phyloP scores from a whole-genome alignment of 2,113 vertebrate species.

The Numenius arquata region DNA sequence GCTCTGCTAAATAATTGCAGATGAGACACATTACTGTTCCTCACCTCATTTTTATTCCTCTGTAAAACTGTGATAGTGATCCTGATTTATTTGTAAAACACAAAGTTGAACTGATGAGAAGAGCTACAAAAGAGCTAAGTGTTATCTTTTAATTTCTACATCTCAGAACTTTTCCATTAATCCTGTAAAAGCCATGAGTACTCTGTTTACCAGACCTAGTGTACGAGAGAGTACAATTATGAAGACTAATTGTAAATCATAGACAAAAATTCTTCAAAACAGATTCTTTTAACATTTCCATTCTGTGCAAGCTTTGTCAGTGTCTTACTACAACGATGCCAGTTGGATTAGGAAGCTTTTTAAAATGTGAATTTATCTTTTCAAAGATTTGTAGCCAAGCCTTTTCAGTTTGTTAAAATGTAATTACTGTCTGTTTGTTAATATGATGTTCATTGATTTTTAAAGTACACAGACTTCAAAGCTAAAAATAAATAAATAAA shows the following conservation, averaged over 20 bases:
- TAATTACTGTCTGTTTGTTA: slow-evolving; percentile 55
- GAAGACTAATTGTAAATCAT: slow-evolving; percentile 47
- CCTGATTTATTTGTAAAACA: neutral
- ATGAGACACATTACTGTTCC: neutral
- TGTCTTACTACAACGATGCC: neutral
- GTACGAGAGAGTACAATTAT: neutral
- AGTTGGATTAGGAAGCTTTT: slow-evolving; percentile 24
- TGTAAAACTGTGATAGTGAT: neutral
- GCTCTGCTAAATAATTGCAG: neutral
- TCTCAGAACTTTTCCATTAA: slow-evolving; percentile 13
- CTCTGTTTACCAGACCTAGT: slow-evolving; percentile 39
- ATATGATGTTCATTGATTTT: slow-evolving; percentile 64
- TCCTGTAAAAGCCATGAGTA: neutral
- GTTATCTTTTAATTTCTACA: neutral
- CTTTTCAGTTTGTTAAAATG: slow-evolving; percentile 45
- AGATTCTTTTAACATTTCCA: slow-evolving; percentile 14
- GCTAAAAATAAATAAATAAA: slow-evolving; percentile 65
- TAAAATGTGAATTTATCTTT: slow-evolving; percentile 34
- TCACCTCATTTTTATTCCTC: neutral
- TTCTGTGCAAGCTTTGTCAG: slow-evolving; percentile 27
- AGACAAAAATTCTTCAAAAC: slow-evolving; percentile 3
- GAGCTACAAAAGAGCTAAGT: neutral
- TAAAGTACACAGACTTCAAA: slow-evolving; percentile 67
- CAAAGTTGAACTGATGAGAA: neutral
- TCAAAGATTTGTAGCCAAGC: slow-evolving; percentile 15